Evolutionary conservation across 2,888 invertebrate species (phyloP).

Genomic region (Ditylenchus weischeri): DNA sequence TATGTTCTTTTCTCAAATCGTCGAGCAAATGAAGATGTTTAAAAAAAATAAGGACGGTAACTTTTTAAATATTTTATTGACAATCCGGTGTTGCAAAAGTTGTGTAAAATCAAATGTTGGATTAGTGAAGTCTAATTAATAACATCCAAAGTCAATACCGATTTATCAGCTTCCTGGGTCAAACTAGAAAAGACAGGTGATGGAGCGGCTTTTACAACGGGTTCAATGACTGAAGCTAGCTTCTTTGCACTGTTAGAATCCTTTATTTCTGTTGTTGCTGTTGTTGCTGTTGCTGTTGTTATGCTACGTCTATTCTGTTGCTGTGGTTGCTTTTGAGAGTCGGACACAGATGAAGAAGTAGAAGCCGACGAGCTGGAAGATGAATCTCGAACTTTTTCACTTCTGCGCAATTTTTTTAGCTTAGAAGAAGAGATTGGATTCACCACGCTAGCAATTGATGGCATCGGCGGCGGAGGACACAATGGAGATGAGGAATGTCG

Average conservation of each 20-base stretch:
- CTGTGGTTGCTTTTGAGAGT: neutral
- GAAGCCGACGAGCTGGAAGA: conserved; percentile 22
- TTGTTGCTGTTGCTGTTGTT: neutral
- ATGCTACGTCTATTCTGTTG: neutral
- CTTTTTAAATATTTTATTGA: no score
- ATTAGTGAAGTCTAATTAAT: no score
- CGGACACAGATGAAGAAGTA: conserved; percentile 16
- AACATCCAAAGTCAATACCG: no score
- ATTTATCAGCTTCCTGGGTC: no score
- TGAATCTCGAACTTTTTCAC: conserved; percentile 9
- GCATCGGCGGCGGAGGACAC: conserved; percentile 8
- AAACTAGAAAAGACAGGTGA: no score
- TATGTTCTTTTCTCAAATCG: no score
- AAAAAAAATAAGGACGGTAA: no score
- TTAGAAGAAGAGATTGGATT: neutral
- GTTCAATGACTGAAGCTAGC: no score
- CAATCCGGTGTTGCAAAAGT: no score
- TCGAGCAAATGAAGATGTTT: no score
- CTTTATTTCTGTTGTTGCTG: neutral
- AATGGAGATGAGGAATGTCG: neutral
- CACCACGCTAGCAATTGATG: neutral
- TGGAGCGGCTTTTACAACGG: no score
- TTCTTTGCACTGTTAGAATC: neutral
- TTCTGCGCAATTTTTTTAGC: neutral
- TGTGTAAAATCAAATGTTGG: no score